phyloP scores from a whole-genome alignment of 2,888 invertebrate genomes.

The Gandaritis pyraliata region DNA sequence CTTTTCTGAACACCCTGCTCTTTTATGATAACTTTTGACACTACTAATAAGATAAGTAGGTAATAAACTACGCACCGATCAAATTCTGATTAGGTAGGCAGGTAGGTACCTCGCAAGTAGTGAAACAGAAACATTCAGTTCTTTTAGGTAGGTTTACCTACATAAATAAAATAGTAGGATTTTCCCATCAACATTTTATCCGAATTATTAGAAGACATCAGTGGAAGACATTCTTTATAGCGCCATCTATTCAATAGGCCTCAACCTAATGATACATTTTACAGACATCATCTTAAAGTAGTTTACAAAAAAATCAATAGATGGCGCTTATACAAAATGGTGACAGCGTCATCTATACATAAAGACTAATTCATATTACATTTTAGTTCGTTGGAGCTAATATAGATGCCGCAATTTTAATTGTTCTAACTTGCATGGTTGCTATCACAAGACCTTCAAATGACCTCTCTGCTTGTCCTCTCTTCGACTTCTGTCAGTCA shows the following conservation, averaged over 20 bases:
- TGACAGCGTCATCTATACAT: slow-evolving; percentile 11
- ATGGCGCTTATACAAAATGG: background rate
- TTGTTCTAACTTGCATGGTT: slow-evolving; percentile 18
- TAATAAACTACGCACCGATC: background rate
- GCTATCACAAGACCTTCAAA: slow-evolving; percentile 79
- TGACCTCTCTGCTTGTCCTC: slow-evolving; percentile 78
- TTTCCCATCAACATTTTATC: no score
- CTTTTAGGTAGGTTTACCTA: no score
- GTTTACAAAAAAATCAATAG: background rate
- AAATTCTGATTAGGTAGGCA: no score
- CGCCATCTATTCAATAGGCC: background rate
- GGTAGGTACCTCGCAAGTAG: no score
- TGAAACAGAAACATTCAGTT: no score
- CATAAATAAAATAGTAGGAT: no score
- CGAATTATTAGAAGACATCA: no score
- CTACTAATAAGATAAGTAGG: slow-evolving; percentile 8
- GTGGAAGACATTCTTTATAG: no score
- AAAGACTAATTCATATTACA: no score
- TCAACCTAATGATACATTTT: background rate
- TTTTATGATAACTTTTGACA: slow-evolving; percentile 20
- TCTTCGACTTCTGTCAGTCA: slow-evolving; percentile 73
- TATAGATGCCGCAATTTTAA: slow-evolving; percentile 34
- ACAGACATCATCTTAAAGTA: no score
- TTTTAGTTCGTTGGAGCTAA: background rate
- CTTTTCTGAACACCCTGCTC: slow-evolving; percentile 13